phyloP scores from a whole-genome alignment of 2,888 invertebrate genomes.

The Leucophenga maculata region DNA sequence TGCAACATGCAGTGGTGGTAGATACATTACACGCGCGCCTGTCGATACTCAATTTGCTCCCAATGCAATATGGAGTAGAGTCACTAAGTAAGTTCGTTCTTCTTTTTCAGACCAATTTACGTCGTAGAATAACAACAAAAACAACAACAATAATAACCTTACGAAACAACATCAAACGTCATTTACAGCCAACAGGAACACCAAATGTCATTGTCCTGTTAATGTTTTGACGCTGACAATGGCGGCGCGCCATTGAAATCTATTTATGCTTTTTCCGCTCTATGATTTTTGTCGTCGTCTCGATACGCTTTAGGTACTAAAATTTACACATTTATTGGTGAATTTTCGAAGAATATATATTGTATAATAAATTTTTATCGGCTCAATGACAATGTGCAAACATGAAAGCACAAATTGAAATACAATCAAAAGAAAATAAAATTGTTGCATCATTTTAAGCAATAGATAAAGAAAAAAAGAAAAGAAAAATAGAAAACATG shows the following conservation, averaged over 20 bases:
- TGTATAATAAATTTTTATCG: too few species aligned
- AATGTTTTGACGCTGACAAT: conserved; percentile 18
- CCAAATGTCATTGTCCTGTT: conserved; percentile 24
- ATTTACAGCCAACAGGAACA: neutral
- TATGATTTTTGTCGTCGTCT: too few species aligned
- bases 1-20: neutral
- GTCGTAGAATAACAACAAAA: neutral
- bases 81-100: neutral
- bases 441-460: conserved; percentile 12
- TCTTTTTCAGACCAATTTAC: neutral
- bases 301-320: too few species aligned
- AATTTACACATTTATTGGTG: too few species aligned
- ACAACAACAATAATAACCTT: neutral
- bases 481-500: too few species aligned
- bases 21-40: neutral
- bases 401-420: neutral
- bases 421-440: neutral
- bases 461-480: neutral
- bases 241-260: neutral
- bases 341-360: too few species aligned
- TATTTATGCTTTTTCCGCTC: conserved; percentile 2
- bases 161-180: conserved; percentile 4
- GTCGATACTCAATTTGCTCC: neutral
- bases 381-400: neutral
- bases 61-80: neutral